Evolutionary conservation across 2,113 vertebrate genomes (phyloP), one percentile per base, ranked within the genome.

Genomic region (Ardeotis arabs): DNA sequence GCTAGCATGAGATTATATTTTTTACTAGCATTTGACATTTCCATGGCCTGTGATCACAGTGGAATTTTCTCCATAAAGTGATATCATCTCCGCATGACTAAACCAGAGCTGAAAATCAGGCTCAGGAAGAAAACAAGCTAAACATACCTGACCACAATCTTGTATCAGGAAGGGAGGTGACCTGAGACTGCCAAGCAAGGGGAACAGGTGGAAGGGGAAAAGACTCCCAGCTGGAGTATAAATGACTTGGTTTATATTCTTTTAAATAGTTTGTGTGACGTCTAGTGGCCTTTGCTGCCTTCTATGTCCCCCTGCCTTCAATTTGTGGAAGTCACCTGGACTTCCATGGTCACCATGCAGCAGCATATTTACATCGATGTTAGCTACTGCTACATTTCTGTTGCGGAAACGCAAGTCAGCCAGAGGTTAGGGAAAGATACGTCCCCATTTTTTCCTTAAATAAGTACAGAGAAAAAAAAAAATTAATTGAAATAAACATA

Each of bases 21-120:
- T 88, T 91, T 87, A 73, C 50, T 37, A 53, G 6, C 45, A 24
- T 84, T 93, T 92, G 81, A 96, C 85, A 93, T 95, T 95, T 97
- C 89, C 76, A 50, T 92, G 77, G 73, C 50, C 84, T 92, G 35
- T 86, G 87, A 83, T 79, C 93, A 93, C 60, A 82, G 60, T 23
- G 7, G 47, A 97, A 96, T 97, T 97, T 97, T 96, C 80, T 85
- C 41, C 70, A 94, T 73, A 60, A 77, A 96, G 76, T 50, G 73
- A 84, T 96, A 87, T 10, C 22, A 74, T 94, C 92, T 85, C 81
- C 78, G 90, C 55, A 84, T 94, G 83, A 97, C 58, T 90, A 84
- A 93, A 90, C 17, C 29, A 79, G 78, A 96, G 75, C 18, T 82
- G 68, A 83, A 82, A 47, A 58, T 89, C 62, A 29, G 59, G 17